Base-by-base conservation (phyloP, 2,113 vertebrate species). In the Atractosteus spatula region DNA sequence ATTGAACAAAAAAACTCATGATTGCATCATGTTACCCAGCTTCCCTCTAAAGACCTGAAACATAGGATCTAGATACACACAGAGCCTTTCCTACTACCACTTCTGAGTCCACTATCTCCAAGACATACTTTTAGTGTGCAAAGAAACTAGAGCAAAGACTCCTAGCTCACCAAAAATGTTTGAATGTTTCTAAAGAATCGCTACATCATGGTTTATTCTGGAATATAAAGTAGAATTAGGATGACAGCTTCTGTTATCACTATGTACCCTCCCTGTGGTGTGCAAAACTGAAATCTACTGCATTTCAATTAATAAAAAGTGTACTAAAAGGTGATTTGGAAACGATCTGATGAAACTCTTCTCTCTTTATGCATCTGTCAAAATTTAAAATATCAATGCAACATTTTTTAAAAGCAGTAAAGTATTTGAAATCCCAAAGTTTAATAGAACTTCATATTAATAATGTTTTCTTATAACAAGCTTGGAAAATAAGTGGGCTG, bases 321-420 rank as follows among this genome's bases (percentile, higher is more conserved):
- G 84, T 90, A 90, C 86, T 89, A 89, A 84, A 90, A 90, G 83
- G 83, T 84, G 87, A 90, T 89, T 89, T 88, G 87, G 89, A 88
- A 87, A 88, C 87, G 79, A 87, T 89, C 86, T 82, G 78, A 76
- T 70, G 43, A 51, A 51, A 29, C 29, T 29, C 29, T 29, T 29
- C 29, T 29, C 29, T 29, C 29, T 29, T 29, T 2, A 29, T 29
- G 29, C 29, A 29, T 29, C 29, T 29, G 29, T 69, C n/a, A 47
- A 71, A 68, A 76, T 80, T 66, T 59, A 63, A 64, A 43, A 68
- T 45, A 51, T 41, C 54, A 47, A 62, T 56, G 67, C 63, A 45
- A 66, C 6, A 16, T 65, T 65, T 42, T 42, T 65, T 65, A 65
- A 65, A 65, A 65, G 47, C 29, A 29, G 29, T 29, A 29, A 1